Base-by-base conservation (phyloP, 2,888 invertebrate genomes). In the Tuta absoluta region DNA sequence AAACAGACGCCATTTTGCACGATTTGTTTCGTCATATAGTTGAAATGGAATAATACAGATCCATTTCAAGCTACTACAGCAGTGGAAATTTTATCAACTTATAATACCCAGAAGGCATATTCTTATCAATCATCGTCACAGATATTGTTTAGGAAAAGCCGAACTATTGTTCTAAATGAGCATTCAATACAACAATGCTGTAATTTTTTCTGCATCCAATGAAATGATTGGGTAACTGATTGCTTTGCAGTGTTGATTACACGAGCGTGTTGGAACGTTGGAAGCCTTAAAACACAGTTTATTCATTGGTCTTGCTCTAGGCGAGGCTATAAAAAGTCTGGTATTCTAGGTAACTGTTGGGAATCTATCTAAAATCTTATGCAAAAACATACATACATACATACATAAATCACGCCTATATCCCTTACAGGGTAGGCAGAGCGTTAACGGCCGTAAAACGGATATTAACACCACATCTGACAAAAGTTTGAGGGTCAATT, bases 171-270 rank as follows among this genome's bases (percentile, higher is more conserved):
- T 56, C 33, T n/a, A 24, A 56, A 56, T 33, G 56, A n/a, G 7
- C 56, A 56, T 56, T 56, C 28, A 56, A 56, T 56, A 17, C 17
- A 33, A 56, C 56, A 56, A 56, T 56, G 56, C 56, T 33, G 8
- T 53, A 51, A 23, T 33, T 56, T 56, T 23, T 28, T 53, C 23
- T 56, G 17, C 33, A 17, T 56, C 17, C 56, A 56, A 33, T 56
- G 56, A 33, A 17, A 56, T 19, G 56, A 56, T 56, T 56, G 56
- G 28, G 56, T 56, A 56, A 56, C 17, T 28, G 56, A 56, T 56
- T 56, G 56, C 12, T 23, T 23, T 17, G 23, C 12, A 10, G 33
- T 10, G 8, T 56, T 28, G 28, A 56, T 56, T 56, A 33, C 33
- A 28, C 56, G 56, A 33, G 56, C 56, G 56, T 33, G 24, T 1